A percentile compares a stretch with the other conserved stretches of the same genome.
Conservation (phyloP, 2,797 vertebrate species). For the Lepus townsendii region DNA sequence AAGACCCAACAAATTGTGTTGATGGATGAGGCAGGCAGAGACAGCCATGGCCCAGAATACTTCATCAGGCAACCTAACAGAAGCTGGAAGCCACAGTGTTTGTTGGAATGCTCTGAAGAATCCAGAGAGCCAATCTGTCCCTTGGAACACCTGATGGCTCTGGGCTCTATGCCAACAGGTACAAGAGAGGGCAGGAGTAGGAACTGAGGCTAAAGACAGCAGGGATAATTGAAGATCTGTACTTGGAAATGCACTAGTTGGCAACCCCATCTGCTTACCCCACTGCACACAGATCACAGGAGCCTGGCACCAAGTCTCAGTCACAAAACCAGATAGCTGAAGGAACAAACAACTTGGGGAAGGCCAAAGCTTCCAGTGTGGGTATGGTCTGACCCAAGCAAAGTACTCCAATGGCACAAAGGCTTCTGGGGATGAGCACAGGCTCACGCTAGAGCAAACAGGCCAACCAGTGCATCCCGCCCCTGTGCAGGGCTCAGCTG, state of each 20-base stretch:
- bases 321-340: neutral
- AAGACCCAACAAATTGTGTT: slow-evolving; percentile 53
- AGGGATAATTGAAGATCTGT: slow-evolving; percentile 71
- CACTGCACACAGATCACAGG: neutral
- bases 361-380: neutral
- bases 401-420: neutral
- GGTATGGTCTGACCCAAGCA: neutral
- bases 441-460: neutral
- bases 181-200: slow-evolving; percentile 22
- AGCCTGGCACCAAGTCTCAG: slow-evolving; percentile 40
- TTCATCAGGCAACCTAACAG: slow-evolving; percentile 46
- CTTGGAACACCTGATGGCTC: slow-evolving; percentile 59
- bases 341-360: slow-evolving; percentile 29
- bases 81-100: slow-evolving; percentile 52
- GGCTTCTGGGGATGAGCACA: neutral
- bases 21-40: slow-evolving; percentile 45
- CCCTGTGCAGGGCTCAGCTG: neutral
- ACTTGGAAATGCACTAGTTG: slow-evolving; percentile 17
- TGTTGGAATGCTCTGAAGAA: slow-evolving; percentile 58
- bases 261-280: neutral
- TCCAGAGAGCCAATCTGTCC: slow-evolving; percentile 53
- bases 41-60: slow-evolving; percentile 48
- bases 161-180: slow-evolving; percentile 66
- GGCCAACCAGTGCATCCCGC: neutral
- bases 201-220: slow-evolving; percentile 50